Evolutionary conservation across 2,888 invertebrate genomes (phyloP), one percentile per base, ranked within the genome.

Genomic region (Mythimna vitellina): DNA sequence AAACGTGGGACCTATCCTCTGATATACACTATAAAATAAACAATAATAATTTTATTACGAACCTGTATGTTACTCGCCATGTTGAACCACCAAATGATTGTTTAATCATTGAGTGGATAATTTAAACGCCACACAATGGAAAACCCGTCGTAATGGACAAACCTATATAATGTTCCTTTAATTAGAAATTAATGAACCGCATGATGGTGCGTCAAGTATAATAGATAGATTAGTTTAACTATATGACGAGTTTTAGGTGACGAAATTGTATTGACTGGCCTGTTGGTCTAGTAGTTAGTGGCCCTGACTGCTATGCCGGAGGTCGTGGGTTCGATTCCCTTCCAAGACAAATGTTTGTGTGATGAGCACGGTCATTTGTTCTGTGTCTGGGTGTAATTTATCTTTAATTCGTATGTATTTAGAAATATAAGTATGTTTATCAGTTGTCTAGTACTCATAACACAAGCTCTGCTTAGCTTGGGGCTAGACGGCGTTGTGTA

Each of bases 31-130:
- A 12, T 35, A 73, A 57, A 53, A 57, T 57, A 57, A 46, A 46
- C 17, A 46, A 29, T 29, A 29, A 29, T 29, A 29, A 29, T 2
- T 29, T 29, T 29, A 42, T 65, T 10, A 66, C 32, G 56, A 35
- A 84, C 83, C 83, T 70, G 81, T 83, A 69, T 22, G 62, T 22
- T 12, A 17, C 49, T n/a, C 60, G 78, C 83, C 83, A 84, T 84
- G 75, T 70, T 56, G 32, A 67, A 58, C 53, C 22, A 70, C 54
- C 17, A 75, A 83, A 77, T 83, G 85, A 63, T 56, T 56, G 12
- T 63, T 57, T 61, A 65, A 60, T 72, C 58, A 54, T 61, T 42
- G 65, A 75, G 53, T 56, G 22, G 35, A 73, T 77, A 51, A 75
- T 80, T 71, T 80, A 71, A 83, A 73, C 22, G 60, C 14, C 65